Percentiles rank a stretch among this genome's conserved stretches.
Evolutionary conservation across 2,888 invertebrate species (phyloP).

Genomic region (Drosophila nigricruria): DNA sequence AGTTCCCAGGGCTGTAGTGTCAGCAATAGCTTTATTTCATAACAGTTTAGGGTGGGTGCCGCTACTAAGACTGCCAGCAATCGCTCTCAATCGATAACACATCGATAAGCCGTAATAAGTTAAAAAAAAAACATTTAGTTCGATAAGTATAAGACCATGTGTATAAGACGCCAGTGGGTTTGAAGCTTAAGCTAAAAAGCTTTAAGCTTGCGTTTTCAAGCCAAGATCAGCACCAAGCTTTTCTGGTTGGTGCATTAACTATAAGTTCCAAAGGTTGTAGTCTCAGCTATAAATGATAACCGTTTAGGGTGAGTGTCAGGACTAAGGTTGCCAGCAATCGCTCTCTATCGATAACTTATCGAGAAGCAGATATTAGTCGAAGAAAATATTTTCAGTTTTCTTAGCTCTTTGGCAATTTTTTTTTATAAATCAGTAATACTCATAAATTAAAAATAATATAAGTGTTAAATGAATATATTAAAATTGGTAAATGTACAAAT

Average conservation of each 20-base stretch:
- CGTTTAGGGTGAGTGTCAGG: background rate
- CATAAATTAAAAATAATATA: no score
- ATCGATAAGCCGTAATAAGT: background rate
- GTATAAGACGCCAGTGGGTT: conserved; percentile 1
- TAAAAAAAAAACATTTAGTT: no score
- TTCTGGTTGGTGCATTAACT: background rate
- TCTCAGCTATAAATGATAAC: conserved; percentile 3
- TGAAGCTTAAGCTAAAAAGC: background rate
- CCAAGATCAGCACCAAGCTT: background rate
- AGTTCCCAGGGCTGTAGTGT: background rate
- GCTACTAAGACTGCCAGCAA: background rate
- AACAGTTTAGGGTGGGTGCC: background rate
- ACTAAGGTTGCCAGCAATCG: background rate
- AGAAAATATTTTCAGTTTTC: no score
- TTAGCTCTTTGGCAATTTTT: no score
- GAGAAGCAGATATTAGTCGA: no score
- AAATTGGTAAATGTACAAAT: no score
- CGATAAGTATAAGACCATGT: background rate
- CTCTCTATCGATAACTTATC: background rate
- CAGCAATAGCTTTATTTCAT: conserved; percentile 3
- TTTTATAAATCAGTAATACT: no score
- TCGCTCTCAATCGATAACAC: background rate
- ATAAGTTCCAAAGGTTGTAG: background rate
- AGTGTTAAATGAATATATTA: no score
- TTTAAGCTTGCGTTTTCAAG: background rate